phyloP scores from a whole-genome alignment of 2,113 vertebrate genomes.

The Emydocephalus ijimae region DNA sequence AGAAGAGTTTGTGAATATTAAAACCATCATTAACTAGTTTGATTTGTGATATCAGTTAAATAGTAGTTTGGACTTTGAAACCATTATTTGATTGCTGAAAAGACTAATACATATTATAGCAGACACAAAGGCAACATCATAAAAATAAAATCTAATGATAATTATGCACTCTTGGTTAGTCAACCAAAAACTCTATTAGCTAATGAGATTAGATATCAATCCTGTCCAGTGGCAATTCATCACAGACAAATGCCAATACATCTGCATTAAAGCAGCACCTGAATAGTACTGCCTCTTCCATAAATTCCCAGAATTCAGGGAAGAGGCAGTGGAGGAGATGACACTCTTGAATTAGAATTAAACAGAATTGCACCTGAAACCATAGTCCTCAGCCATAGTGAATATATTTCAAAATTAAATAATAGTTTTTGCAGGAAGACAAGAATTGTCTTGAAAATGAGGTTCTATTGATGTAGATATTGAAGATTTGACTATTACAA shows the following conservation, averaged over 20 bases:
- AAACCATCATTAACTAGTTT: not conserved
- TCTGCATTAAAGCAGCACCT: constrained; percentile 47
- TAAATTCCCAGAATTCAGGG: not conserved
- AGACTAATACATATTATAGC: constrained; percentile 35
- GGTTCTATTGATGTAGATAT: not conserved
- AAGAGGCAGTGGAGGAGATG: constrained; percentile 3
- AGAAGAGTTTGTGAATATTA: not conserved
- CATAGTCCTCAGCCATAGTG: not conserved
- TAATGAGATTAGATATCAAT: constrained; percentile 62
- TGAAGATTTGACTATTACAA: not conserved
- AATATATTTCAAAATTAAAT: not conserved
- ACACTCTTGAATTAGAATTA: not conserved
- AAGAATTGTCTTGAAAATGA: not conserved
- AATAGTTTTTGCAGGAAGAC: not conserved
- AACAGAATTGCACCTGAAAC: not conserved
- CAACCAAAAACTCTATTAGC: constrained; percentile 58
- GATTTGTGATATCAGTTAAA: not conserved
- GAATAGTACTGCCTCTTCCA: not conserved
- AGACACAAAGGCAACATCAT: constrained; percentile 34
- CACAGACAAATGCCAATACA: constrained; percentile 53
- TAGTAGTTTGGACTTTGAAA: not conserved
- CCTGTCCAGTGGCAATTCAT: constrained; percentile 59
- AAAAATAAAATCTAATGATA: constrained; percentile 55
- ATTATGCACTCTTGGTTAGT: constrained; percentile 59
- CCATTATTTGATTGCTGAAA: not conserved